A percentile compares a stretch with the other conserved stretches of the same genome.
Conservation (phyloP, 2,113 vertebrate species). For the Dipodomys merriami region DNA sequence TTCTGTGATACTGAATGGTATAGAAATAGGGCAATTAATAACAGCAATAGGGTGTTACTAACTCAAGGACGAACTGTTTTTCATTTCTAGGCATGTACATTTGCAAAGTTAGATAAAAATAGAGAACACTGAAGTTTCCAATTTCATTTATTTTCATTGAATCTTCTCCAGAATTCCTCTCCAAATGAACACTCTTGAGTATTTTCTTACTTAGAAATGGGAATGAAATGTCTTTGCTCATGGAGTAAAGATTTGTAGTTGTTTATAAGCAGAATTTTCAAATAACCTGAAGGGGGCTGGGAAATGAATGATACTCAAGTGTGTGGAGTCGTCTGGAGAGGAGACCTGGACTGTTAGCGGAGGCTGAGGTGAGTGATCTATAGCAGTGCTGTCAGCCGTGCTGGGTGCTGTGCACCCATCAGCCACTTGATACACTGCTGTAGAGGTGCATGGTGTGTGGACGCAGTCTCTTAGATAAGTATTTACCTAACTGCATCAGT, state of each 20-base stretch:
- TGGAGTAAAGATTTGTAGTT: conserved; percentile 69
- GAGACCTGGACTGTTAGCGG: conserved; percentile 69
- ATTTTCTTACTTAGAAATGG: conserved; percentile 71
- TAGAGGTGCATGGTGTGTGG: conserved; percentile 64
- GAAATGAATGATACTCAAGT: conserved; percentile 73
- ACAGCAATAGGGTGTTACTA: neutral
- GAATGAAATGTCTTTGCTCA: conserved; percentile 74
- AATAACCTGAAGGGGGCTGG: conserved; percentile 57
- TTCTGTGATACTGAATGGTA: neutral
- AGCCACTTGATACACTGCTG: conserved; percentile 46
- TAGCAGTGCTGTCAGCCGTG: conserved; percentile 7
- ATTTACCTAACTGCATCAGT: neutral
- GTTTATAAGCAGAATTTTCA: conserved; percentile 67
- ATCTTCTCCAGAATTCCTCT: conserved; percentile 79
- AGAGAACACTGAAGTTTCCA: conserved; percentile 68
- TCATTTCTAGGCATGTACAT: neutral
- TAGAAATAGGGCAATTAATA: neutral
- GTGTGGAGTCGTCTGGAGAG: conserved; percentile 77
- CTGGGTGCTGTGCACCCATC: no score
- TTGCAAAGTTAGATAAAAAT: conserved; percentile 28
- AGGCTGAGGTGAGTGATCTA: conserved; percentile 79
- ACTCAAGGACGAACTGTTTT: neutral
- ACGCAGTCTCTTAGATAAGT: conserved; percentile 49
- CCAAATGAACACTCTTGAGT: conserved; percentile 79
- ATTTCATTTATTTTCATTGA: conserved; percentile 62